Evolutionary conservation across 2,797 vertebrate genomes (phyloP).

Genomic region (Euphonia xanthogaster): DNA sequence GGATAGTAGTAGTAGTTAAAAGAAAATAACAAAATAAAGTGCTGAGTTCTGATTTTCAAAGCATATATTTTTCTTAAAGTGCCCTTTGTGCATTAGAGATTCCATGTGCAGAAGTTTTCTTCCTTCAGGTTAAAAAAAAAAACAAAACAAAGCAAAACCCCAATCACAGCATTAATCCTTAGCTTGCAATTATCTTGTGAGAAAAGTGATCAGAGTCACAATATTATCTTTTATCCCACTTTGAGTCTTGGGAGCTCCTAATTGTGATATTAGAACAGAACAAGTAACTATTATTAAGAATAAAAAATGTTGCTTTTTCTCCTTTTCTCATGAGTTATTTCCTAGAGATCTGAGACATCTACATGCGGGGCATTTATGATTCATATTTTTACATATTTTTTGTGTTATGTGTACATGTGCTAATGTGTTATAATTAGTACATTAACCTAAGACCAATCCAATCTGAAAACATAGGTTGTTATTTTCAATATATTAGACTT

Average conservation of each 20-base stretch:
- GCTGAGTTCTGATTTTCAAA: background rate
- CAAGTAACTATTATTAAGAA: background rate
- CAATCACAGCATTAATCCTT: background rate
- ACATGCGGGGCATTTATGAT: background rate
- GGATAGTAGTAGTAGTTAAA: background rate
- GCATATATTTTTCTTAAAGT: background rate
- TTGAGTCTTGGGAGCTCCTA: background rate
- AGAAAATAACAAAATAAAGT: background rate
- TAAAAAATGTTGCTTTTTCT: background rate
- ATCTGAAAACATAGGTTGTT: background rate
- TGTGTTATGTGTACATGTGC: background rate
- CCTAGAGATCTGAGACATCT: background rate
- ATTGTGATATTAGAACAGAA: background rate
- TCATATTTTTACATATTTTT: background rate
- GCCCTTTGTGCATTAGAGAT: background rate
- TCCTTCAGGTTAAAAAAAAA: background rate
- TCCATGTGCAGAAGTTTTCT: background rate
- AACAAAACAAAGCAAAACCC: background rate
- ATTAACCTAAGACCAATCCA: background rate
- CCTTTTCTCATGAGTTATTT: background rate
- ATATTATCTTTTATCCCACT: rapidly evolving
- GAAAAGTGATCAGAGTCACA: background rate
- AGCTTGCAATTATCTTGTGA: background rate
- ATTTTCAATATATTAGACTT: background rate
- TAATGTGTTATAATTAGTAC: background rate